phyloP scores from a whole-genome alignment of 2,888 invertebrate genomes.

The Torymus aiolomorphi region DNA sequence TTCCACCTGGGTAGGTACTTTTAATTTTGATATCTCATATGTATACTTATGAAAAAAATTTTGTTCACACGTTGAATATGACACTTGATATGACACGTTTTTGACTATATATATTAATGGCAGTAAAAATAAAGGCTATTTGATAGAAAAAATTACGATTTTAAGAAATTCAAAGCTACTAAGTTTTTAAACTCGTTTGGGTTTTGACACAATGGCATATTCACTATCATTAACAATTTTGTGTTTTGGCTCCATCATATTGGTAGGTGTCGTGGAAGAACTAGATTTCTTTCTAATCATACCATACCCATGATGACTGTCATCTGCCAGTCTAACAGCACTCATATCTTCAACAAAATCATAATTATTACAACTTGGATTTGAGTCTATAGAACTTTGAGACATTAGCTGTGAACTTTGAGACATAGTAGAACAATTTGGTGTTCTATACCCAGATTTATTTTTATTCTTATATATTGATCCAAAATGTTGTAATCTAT shows the following conservation, averaged over 20 bases:
- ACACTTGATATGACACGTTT: conserved; percentile 32
- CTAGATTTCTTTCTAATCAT: conserved; percentile 81
- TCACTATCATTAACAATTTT: conserved; percentile 86
- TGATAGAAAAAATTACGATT: conserved; percentile 22
- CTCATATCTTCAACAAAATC: conserved; percentile 84
- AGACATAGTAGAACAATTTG: conserved; percentile 66
- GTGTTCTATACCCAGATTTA: conserved; percentile 84
- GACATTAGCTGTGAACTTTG: conserved; percentile 63
- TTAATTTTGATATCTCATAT: no score
- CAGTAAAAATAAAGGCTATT: conserved; percentile 15
- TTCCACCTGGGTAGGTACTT: no score
- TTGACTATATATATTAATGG: conserved; percentile 22
- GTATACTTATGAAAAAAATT: background rate
- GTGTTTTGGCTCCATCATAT: conserved; percentile 79
- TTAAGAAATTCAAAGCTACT: conserved; percentile 48
- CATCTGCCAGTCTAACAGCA: conserved; percentile 85
- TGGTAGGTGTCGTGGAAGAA: conserved; percentile 70
- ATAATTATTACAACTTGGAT: conserved; percentile 83
- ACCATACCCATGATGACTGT: conserved; percentile 88
- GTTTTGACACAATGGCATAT: conserved; percentile 90
- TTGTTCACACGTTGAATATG: conserved; percentile 20
- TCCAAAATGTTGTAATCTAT: conserved; percentile 88
- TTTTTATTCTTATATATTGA: conserved; percentile 83
- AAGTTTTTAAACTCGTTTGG: conserved; percentile 81
- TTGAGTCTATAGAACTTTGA: conserved; percentile 58